These are phyloP conservation scores for Psammodynastes pulverulentus DNA, from an alignment of 2,113 vertebrate genomes.

Conservation along the genomic window DNA sequence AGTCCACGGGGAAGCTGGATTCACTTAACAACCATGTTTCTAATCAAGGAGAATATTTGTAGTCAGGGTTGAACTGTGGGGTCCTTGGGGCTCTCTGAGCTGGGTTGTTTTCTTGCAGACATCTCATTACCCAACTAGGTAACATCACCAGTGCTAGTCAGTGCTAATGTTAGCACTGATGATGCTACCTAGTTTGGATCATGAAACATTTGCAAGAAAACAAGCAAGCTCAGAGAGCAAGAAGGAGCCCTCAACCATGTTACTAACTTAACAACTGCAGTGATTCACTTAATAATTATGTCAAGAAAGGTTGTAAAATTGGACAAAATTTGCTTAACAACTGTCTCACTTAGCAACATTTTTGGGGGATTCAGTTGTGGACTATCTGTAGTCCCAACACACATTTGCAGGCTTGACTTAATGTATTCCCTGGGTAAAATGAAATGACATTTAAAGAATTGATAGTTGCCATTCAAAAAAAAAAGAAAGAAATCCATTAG, in stretches of 20 bases:
- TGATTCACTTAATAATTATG: neutral
- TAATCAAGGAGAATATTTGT: too few species aligned
- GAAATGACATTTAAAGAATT: neutral
- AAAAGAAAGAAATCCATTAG: neutral
- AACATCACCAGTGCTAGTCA: too few species aligned
- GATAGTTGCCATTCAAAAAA: neutral
- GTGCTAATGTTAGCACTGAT: too few species aligned
- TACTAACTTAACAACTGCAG: neutral
- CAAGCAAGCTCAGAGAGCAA: too few species aligned
- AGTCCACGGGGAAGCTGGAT: too few species aligned
- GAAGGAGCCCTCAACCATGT: neutral
- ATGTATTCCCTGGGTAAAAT: neutral
- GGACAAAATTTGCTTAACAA: neutral
- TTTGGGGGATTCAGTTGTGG: neutral
- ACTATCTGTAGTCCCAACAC: neutral
- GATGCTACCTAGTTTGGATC: too few species aligned
- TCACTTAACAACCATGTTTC: too few species aligned
- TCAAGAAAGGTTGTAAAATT: neutral
- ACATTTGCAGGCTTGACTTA: conserved; percentile 16
- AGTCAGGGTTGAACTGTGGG: too few species aligned
- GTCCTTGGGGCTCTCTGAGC: too few species aligned
- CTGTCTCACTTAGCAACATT: neutral
- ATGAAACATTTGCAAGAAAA: too few species aligned
- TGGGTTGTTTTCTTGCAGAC: too few species aligned
- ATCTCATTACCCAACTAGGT: too few species aligned